Percentiles rank a stretch among this genome's conserved stretches.
Evolutionary conservation across 2,797 vertebrate species (phyloP).

Genomic region (Craterocephalus amniculus): DNA sequence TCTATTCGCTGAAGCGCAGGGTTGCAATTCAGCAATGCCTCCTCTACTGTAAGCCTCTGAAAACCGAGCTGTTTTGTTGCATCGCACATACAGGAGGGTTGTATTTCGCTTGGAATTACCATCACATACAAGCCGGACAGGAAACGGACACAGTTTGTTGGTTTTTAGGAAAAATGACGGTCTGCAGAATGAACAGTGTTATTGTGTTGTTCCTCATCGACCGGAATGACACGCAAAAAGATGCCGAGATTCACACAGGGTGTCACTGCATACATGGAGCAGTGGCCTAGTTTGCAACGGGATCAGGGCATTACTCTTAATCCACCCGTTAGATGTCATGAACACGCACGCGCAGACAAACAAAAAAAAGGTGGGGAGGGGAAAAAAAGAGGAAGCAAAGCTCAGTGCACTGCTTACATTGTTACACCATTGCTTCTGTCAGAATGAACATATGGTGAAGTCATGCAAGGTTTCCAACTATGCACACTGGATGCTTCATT

Average conservation of each 20-base stretch:
- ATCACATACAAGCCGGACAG: conserved; percentile 27
- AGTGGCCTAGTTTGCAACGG: conserved; percentile 77
- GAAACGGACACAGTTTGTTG: conserved; percentile 46
- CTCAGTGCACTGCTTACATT: conserved; percentile 21
- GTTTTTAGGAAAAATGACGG: conserved; percentile 53
- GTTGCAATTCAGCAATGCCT: conserved; percentile 41
- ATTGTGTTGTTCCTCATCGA: conserved; percentile 37
- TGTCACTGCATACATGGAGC: conserved; percentile 58
- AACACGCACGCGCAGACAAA: conserved; percentile 58
- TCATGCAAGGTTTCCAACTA: conserved; percentile 58
- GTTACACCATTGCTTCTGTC: conserved; percentile 34
- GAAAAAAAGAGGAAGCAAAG: conserved; percentile 6
- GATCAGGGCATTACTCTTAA: conserved; percentile 82
- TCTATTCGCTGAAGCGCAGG: conserved; percentile 38
- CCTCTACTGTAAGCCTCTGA: conserved; percentile 26
- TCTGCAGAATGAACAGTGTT: conserved; percentile 50
- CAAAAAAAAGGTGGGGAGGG: conserved; percentile 39
- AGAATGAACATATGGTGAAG: conserved; percentile 53
- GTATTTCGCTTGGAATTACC: conserved; percentile 41
- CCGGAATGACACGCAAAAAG: conserved; percentile 41
- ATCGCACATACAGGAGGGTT: conserved; percentile 30
- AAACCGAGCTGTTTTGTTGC: conserved; percentile 24
- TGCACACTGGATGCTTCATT: conserved; percentile 48
- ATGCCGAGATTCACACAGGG: conserved; percentile 41
- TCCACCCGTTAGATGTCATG: conserved; percentile 78